Evolutionary conservation across 2,113 vertebrate species (phyloP), one percentile per base, ranked within the genome.

Genomic region (Macrotus californicus): DNA sequence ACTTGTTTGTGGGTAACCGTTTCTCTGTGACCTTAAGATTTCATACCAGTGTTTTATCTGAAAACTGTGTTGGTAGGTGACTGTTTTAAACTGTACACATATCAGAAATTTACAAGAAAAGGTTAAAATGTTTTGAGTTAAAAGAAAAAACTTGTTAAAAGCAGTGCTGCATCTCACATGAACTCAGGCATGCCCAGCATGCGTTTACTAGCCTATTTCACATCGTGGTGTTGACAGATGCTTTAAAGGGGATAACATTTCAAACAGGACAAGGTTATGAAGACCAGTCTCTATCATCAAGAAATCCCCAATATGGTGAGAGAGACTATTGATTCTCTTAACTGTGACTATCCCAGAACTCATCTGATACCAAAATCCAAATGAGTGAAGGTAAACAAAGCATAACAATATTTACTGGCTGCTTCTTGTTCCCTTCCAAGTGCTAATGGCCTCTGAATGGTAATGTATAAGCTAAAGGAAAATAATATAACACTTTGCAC

Each of bases 1-100:
- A 59, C 10, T 10, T 50, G 16, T 5, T 73, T 43, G 29, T 48
- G 36, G 46, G 18, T 77, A 87, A 66, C 80, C 77, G 19, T 89
- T 87, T 91, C 93, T n/a, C 72, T 15, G 56, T 88, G 91, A 93
- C 73, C 54, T 87, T 94, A 81, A 83, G 21, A 67, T 93, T 96
- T 79, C 48, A 94, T 56, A 72, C 48, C 84, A 73, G 41, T 16
- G 26, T 72, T 43, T 83, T 52, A 81, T 66, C 31, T 95, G 46
- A 84, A 83, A 79, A 89, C 5, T 79, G 39, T 88, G 7, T 29
- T 50, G 54, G 15, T 36, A 91, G 46, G n/a, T 52, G 34, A 46
- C 13, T 2, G 10, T 76, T 92, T 93, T 87, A 87, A 94, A 93
- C 10, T 87, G 39, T 24, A 87, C 16, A 84, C 16, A 66, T 52